Evolutionary conservation across 2,113 vertebrate species (phyloP), one percentile per base, ranked within the genome.

Genomic region (Sigmodon hispidus): DNA sequence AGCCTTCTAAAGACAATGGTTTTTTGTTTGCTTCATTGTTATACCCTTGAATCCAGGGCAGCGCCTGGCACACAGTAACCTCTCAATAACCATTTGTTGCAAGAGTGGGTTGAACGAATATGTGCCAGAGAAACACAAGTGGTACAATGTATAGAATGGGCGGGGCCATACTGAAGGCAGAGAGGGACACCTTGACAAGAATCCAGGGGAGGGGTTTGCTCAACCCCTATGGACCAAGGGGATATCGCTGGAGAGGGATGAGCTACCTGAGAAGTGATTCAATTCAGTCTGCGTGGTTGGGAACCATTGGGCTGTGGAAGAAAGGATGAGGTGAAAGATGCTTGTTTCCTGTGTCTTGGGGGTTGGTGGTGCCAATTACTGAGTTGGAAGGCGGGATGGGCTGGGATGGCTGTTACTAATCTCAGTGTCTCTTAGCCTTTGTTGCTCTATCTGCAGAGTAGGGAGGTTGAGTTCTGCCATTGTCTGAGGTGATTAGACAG

Each of bases 51-150:
- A 76, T 45, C 31, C 61, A 70, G 79, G 86, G 48, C 65, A 90
- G 55, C 81, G 50, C 73, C 40, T 77, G 80, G 63, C 63, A 59
- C 63, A 70, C 19, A 17, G 77, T n/a, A 89, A 63, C 72, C 34
- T 93, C 79, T 96, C 75, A n/a, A 3, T 72, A 77, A 75, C 69
- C 52, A 21, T 75, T 85, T 79, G 36, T 75, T 77, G 36, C 77
- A 36, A 85, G 59, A 86, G 73, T 76, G 59, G 88, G 80, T 61
- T 55, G 22, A 72, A 52, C 91, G 43, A 50, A 3, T 17, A 24
- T 12, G 67, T 57, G 57, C 36, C 40, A 61, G 63, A 94, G 50
- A 86, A 86, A 88, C 76, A n/a, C 24, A 24, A 24, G 15, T 17
- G 36, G 65, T 26, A n/a, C 36, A 24, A n/a, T n/a, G 40, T 24